Conservation (phyloP, 2,888 invertebrate species). For the Tineola bisselliella region DNA sequence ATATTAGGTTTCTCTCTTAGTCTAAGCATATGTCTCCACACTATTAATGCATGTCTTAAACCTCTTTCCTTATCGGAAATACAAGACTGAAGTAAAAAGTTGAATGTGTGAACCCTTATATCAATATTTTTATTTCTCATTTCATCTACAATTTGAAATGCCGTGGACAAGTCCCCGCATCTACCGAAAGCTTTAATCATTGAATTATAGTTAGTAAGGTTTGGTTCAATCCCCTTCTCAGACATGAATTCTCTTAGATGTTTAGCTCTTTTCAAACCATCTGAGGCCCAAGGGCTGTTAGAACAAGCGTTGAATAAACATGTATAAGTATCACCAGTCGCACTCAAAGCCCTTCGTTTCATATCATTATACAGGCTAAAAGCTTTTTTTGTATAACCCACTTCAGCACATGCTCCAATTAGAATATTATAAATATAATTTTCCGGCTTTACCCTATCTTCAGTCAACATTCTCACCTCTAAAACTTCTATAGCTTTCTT, state of each 20-base stretch:
- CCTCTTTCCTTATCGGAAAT: slow-evolving; percentile 82
- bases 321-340: slow-evolving; percentile 80
- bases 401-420: slow-evolving; percentile 83
- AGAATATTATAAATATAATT: slow-evolving; percentile 83
- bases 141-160: slow-evolving; percentile 86
- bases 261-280: slow-evolving; percentile 75
- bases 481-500: slow-evolving; percentile 82
- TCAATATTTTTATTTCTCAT: slow-evolving; percentile 73
- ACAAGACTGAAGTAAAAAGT: slow-evolving; percentile 85
- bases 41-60: slow-evolving; percentile 80
- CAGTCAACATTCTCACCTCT: slow-evolving; percentile 78
- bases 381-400: slow-evolving; percentile 87
- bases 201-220: slow-evolving; percentile 82
- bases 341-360: slow-evolving; percentile 76
- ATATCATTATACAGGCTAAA: slow-evolving; percentile 85
- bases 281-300: slow-evolving; percentile 74
- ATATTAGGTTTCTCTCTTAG: slow-evolving; percentile 74
- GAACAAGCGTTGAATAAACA: slow-evolving; percentile 90
- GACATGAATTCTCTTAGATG: slow-evolving; percentile 74
- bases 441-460: slow-evolving; percentile 82
- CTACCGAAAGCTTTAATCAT: slow-evolving; percentile 93
- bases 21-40: slow-evolving; percentile 86
- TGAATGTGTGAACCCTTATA: slow-evolving; percentile 75
- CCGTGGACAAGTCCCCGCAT: slow-evolving; percentile 79
- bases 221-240: slow-evolving; percentile 75